phyloP scores from a whole-genome alignment of 2,113 vertebrate genomes.

The Paedocypris sp. region DNA sequence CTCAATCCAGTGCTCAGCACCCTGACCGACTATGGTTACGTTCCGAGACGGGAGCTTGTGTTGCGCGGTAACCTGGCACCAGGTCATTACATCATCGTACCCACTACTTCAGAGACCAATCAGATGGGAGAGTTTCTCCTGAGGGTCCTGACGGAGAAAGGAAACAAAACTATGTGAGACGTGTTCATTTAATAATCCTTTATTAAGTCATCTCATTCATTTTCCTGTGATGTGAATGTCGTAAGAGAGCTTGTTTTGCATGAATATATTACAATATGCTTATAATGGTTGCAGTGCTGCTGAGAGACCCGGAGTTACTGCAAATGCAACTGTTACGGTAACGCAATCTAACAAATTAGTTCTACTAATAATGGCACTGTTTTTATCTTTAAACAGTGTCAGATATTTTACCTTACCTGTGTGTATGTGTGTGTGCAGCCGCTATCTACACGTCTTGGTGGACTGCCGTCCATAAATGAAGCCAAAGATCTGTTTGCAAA shows the following conservation, averaged over 20 bases:
- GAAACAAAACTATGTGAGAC: conserved; percentile 50
- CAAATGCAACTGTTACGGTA: conserved; percentile 31
- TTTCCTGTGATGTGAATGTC: background rate
- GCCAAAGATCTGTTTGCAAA: conserved; percentile 44
- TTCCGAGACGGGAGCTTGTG: conserved; percentile 47
- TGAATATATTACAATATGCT: background rate
- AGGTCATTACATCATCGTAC: conserved; percentile 59
- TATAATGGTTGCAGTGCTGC: conserved; percentile 32
- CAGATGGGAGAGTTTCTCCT: conserved; percentile 59
- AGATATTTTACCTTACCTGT: background rate
- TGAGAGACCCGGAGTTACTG: conserved; percentile 2
- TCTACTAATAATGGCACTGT: background rate
- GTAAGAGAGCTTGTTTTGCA: background rate
- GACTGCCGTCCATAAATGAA: conserved; percentile 41
- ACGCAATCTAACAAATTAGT: background rate
- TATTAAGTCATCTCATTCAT: too few species aligned
- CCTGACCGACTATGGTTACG: background rate
- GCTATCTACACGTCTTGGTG: conserved; percentile 31
- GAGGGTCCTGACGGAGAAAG: conserved; percentile 54
- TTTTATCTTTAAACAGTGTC: background rate
- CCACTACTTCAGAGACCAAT: conserved; percentile 40
- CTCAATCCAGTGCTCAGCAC: conserved; percentile 29
- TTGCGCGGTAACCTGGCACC: conserved; percentile 46
- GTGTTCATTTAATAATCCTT: background rate
- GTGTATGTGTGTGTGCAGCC: conserved; percentile 29